Evolutionary conservation across 2,888 invertebrate genomes (phyloP), one percentile per base, ranked within the genome.

Genomic region (Netelia inedita): DNA sequence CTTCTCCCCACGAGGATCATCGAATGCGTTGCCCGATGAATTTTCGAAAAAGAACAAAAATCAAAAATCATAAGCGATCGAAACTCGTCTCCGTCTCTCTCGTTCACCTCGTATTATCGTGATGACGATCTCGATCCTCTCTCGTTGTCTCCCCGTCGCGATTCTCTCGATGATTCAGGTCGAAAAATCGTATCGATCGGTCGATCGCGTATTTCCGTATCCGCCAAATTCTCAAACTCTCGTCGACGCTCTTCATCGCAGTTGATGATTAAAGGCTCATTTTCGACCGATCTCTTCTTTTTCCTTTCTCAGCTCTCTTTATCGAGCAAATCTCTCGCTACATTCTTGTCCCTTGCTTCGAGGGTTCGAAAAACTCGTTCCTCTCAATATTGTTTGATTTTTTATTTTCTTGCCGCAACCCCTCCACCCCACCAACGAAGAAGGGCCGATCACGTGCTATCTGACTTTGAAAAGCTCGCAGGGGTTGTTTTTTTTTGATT

Each of bases 201-300:
- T 78, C 69, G 46, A 79, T 43, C 80, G 43, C 53, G 28, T 21
- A 16, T 82, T 61, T 50, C 50, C 79, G 50, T 43, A 55, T 68
- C 43, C 82, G 57, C 74, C 65, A 72, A 59, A 71, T 69, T 21
- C 19, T 71, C 35, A 79, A 53, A 46, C 50, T 85, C 69, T 75
- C 85, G 61, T 74, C 82, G 74, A 71, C 59, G 65, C 79, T 79
- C 81, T 82, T 85, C 85, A 85, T 85, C 74, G 63, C 79, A 71
- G 14, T 61, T 59, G 63, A 53, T 66, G 14, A 65, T 79, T 28
- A 76, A 2, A 65, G n/a, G 68, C 21, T 65, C 80, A 76, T 74
- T 43, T 46, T 10, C 16, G 28, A 28, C 50, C 46, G 46, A 43
- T 41, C 59, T 69, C 16, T 57, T 43, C 14, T 28, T 53, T 16